These are phyloP conservation scores for Zosterops borbonicus DNA, from an alignment of 2,113 vertebrate genomes.

Conservation along the genomic window DNA sequence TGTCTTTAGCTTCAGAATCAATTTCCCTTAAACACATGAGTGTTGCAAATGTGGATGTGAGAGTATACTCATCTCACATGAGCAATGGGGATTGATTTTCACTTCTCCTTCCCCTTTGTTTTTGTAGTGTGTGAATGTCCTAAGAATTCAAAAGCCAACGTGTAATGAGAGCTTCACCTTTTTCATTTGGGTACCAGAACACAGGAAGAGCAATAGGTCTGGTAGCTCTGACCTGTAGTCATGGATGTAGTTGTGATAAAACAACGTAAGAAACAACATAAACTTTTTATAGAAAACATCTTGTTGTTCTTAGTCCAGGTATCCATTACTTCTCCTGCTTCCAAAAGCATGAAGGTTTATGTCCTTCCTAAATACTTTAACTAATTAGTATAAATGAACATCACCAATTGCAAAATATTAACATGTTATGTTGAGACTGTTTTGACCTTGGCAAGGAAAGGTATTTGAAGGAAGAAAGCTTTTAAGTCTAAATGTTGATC, in stretches of 20 bases:
- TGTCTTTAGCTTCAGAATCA: neutral
- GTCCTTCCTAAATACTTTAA: neutral
- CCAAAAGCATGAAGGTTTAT: neutral
- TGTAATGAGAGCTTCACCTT: neutral
- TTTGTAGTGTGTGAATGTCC: neutral
- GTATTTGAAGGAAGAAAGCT: neutral
- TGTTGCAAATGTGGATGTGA: neutral
- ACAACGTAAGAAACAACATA: neutral
- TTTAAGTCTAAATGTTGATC: neutral
- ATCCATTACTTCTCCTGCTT: neutral
- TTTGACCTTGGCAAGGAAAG: neutral
- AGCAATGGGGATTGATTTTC: neutral
- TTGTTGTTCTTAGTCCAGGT: neutral
- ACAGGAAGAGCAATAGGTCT: neutral
- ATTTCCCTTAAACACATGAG: neutral
- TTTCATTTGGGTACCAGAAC: neutral
- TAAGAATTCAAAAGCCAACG: neutral
- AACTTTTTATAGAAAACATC: neutral
- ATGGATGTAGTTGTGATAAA: neutral
- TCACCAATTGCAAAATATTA: neutral
- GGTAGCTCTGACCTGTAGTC: neutral
- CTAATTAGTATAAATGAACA: neutral
- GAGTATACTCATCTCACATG: neutral
- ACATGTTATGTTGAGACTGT: neutral
- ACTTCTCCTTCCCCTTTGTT: constrained; percentile 5